A percentile compares a stretch with the other conserved stretches of the same genome.
phyloP scores from a whole-genome alignment of 1,140 invertebrate species.

The Myzus persicae region DNA sequence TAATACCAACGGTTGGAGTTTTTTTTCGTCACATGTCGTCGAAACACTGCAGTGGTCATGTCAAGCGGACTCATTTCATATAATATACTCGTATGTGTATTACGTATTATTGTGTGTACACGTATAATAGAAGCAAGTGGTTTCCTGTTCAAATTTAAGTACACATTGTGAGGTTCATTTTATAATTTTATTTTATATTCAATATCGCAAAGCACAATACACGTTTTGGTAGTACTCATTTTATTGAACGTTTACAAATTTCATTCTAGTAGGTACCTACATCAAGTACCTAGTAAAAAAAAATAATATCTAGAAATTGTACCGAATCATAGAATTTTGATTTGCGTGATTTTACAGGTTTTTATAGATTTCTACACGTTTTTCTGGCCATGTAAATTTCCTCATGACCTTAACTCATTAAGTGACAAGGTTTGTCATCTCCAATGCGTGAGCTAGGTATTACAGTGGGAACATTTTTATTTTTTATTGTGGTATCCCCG shows the following conservation, averaged over 20 bases:
- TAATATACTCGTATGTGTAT: not conserved
- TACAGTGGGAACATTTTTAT: too few relatives aligned
- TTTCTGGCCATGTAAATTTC: too few relatives aligned
- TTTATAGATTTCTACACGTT: too few relatives aligned
- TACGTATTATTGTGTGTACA: not conserved
- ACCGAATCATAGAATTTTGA: not conserved
- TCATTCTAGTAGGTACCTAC: not conserved
- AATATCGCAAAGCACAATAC: not conserved
- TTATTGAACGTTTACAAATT: not conserved
- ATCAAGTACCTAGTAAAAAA: not conserved
- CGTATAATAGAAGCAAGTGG: not conserved
- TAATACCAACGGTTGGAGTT: too few relatives aligned
- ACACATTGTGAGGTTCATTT: not conserved
- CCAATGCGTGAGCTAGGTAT: too few relatives aligned
- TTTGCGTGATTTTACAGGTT: too few relatives aligned
- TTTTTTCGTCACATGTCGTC: not conserved
- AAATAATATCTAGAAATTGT: not conserved
- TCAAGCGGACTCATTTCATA: not conserved
- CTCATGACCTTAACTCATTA: too few relatives aligned
- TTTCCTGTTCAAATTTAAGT: not conserved
- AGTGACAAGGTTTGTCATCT: too few relatives aligned
- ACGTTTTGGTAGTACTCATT: not conserved
- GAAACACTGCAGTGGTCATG: not conserved
- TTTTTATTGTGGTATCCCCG: too few relatives aligned
- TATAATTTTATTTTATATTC: not conserved